These are phyloP conservation scores for Leptopilina syphax DNA, from an alignment of 2,888 invertebrate genomes.

Conservation along the genomic window DNA sequence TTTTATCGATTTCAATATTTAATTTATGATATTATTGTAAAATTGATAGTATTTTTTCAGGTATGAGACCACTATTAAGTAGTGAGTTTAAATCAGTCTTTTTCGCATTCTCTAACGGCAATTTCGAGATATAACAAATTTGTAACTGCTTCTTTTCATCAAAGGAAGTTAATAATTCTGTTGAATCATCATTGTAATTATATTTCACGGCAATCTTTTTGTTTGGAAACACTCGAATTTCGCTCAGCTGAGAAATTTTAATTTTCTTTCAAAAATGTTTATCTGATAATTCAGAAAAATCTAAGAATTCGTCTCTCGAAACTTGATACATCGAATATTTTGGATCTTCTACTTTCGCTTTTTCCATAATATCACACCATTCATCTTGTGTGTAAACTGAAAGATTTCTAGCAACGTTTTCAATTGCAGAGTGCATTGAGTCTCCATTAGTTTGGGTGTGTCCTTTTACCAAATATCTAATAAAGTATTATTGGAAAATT, in stretches of 20 bases:
- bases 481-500: too few species aligned
- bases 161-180: neutral
- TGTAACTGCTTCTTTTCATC: neutral
- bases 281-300: constrained; percentile 29
- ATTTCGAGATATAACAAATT: neutral
- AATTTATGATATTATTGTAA: neutral
- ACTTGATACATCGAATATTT: constrained; percentile 41
- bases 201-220: too few species aligned
- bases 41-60: neutral
- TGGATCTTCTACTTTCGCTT: constrained; percentile 43
- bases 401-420: constrained; percentile 32
- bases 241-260: neutral
- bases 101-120: neutral
- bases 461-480: constrained; percentile 42
- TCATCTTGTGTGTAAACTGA: constrained; percentile 44
- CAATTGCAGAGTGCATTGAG: constrained; percentile 46
- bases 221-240: too few species aligned
- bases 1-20: too few species aligned
- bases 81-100: neutral
- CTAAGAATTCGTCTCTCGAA: constrained; percentile 36
- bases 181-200: too few species aligned
- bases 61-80: neutral
- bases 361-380: constrained; percentile 44
- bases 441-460: constrained; percentile 46
- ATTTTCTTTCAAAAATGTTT: neutral